Evolutionary conservation across 2,797 vertebrate genomes (phyloP).

Genomic region (Squalus acanthias): DNA sequence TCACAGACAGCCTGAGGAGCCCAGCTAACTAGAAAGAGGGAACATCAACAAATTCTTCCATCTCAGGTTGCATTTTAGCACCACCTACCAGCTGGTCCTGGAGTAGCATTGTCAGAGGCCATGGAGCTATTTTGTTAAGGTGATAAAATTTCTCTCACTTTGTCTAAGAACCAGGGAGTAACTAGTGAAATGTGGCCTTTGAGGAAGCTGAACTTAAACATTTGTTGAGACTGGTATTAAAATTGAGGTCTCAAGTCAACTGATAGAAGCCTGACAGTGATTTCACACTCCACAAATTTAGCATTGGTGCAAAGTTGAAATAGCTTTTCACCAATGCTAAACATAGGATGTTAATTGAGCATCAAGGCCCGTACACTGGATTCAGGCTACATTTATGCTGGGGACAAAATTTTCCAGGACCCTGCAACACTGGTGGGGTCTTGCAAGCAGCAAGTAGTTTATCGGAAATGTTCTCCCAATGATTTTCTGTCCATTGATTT

Average conservation of each 20-base stretch:
- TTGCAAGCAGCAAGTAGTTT: not conserved
- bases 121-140: not conserved
- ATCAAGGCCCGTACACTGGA: not conserved
- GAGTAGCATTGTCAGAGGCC: not conserved
- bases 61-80: not conserved
- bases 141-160: not conserved
- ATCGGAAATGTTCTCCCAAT: not conserved
- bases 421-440: not conserved
- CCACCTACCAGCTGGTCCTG: not conserved
- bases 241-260: not conserved
- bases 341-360: not conserved
- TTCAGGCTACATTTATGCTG: not conserved
- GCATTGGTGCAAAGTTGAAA: not conserved
- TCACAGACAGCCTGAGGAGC: not conserved
- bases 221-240: not conserved
- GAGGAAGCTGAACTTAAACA: not conserved
- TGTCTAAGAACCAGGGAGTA: not conserved
- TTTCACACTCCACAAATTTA: not conserved
- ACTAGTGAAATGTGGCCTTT: not conserved
- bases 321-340: not conserved
- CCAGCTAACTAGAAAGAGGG: not conserved
- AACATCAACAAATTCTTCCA: not conserved
- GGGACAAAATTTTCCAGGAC: not conserved
- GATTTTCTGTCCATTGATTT: not conserved
- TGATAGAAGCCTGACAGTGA: not conserved